Evolutionary conservation across 2,113 vertebrate species (phyloP), one percentile per base, ranked within the genome.

Genomic region (Campylomormyrus tamandua): DNA sequence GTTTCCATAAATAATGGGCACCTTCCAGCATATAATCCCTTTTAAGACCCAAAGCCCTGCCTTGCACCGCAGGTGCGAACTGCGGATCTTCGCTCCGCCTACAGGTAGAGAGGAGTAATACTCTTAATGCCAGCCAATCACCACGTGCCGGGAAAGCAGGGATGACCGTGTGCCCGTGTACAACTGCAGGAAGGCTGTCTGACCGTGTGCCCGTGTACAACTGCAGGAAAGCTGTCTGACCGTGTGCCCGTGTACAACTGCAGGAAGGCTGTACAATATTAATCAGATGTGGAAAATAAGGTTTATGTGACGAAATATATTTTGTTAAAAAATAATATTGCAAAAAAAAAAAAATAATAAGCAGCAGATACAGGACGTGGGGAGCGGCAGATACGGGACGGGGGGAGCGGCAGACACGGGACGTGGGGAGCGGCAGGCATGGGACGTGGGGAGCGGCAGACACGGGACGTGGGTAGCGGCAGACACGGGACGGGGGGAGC

Each of bases 1-100:
- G 27, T 88, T 88, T 66, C 19, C 39, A 70, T 70, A 62, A 88
- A 48, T 88, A 48, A 88, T 88, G 87, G 35, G 58, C 42, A 48
- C 21, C 56, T 46, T 27, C 4, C 2, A 42, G 24, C 21, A 88
- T 46, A 58, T 58, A 88, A 88, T 88, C 87, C 53, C 46, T 56
- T 88, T 66, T 70, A 88, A 88, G 80, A 83, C 7, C 24, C 21
- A 48, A 83, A 83, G 80, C 83, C 21, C 19, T 48, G 83, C 17
- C 83, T 24, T 46, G 19, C 17, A 39, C 19, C 4, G 1, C 39
- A 35, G 77, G 77, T 42, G 35, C 2, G 5, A 48, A n/a, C 45
- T 1, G 1, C 9, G 4, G 83, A 45, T 45, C 39, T 39, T 17
- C 5, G 45, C 42, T 17, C 39, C 24, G 3, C 83, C 42, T 48